Evolutionary conservation across 2,888 invertebrate genomes (phyloP), one percentile per base, ranked within the genome.

Genomic region (Gryllus longicercus): DNA sequence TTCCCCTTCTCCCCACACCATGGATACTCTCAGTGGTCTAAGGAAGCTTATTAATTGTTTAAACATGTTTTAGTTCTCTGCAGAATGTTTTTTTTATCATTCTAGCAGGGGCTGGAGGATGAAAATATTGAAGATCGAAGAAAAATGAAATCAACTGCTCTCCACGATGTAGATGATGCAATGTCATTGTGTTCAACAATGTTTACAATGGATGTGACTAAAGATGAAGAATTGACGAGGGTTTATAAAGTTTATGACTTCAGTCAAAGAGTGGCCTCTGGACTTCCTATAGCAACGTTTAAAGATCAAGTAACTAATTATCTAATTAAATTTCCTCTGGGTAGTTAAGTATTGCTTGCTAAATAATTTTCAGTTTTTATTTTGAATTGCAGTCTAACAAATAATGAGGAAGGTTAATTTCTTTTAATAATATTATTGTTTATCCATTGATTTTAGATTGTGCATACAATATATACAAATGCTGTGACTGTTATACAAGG

Each of bases 401-500:
- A n/a, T 63, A 63, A 63, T 8, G 63, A 12, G 4, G n/a, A 18
- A 18, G n/a, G 63, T 63, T 16, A 63, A 3, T 5, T 11, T 63
- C 0, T 63, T 80, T 25, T 80, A 75, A 77, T n/a, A 77, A 77
- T 21, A 21, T 38, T 21, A 21, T 38, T 38, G 3, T 38, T 38
- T 38, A 38, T 38, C 8, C 38, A 38, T 38, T 82, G 38, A 75
- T 38, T 81, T 50, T 85, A 95, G 91, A 95, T 98, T 80, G 83
- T 96, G 3, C 87, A 90, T 4, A 89, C 90, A 78, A 91, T 98
- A 14, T 88, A 90, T 23, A 88, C 90, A 1, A 93, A 92, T 85
- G 91, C 92, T 79, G 94, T 97, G 0, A 91, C 94, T 0, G 91
- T 99, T 16, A 92, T 99, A 76, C 93, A 96, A 87, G 98, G 98